These are phyloP conservation scores for Raja brachyura DNA, from an alignment of 2,113 vertebrate species.

Conservation along the genomic window DNA sequence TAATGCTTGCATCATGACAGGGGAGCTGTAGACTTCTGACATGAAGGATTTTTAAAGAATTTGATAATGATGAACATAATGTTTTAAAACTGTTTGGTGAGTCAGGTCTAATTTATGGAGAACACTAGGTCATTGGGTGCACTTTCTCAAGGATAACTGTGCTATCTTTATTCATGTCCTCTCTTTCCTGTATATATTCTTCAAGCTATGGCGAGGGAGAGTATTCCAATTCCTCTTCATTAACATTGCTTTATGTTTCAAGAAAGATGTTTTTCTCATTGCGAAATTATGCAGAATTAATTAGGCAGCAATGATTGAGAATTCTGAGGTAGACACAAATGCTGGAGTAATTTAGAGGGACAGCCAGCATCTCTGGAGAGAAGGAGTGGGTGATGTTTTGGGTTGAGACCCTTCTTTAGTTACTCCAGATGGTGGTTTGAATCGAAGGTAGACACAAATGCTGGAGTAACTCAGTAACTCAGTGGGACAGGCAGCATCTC, in stretches of 20 bases:
- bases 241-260: neutral
- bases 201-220: neutral
- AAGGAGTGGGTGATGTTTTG: too few species aligned
- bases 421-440: too few species aligned
- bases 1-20: neutral
- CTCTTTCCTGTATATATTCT: neutral
- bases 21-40: neutral
- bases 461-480: too few species aligned
- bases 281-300: neutral
- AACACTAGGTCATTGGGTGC: neutral
- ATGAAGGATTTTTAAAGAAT: neutral
- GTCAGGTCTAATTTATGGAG: neutral
- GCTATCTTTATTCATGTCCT: neutral
- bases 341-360: too few species aligned
- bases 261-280: neutral
- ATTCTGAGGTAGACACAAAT: neutral
- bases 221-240: neutral
- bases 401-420: too few species aligned
- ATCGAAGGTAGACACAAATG: neutral
- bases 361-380: too few species aligned
- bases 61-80: neutral
- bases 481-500: too few species aligned
- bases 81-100: too few species aligned
- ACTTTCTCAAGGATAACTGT: neutral
- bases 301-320: neutral